Evolutionary conservation across 2,888 invertebrate genomes (phyloP).

Genomic region (Agonopterix arenella): DNA sequence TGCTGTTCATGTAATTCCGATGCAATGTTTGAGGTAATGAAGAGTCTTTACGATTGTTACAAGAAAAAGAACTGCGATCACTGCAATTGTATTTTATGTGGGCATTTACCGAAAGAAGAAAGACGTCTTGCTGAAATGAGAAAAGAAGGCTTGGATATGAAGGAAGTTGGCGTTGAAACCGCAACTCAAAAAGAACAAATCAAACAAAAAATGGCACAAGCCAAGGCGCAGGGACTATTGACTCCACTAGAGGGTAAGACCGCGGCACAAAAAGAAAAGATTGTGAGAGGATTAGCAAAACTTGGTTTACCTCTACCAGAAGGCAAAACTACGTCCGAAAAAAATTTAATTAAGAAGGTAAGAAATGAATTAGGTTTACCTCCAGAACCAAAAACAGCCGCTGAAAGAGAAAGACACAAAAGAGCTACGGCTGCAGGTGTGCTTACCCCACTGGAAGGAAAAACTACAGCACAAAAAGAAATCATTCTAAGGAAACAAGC

Average conservation of each 20-base stretch:
- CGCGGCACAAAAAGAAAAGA: slow-evolving; percentile 21
- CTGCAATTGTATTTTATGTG: slow-evolving; percentile 52
- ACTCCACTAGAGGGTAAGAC: slow-evolving; percentile 22
- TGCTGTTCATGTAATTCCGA: slow-evolving; percentile 57
- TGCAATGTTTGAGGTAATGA: slow-evolving; percentile 63
- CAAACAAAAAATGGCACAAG: slow-evolving; percentile 15
- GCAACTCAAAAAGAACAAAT: slow-evolving; percentile 12
- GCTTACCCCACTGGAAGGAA: slow-evolving; percentile 25
- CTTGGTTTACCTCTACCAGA: slow-evolving; percentile 17
- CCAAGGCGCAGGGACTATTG: slow-evolving; percentile 13
- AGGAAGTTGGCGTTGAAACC: slow-evolving; percentile 10
- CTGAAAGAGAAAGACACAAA: slow-evolving; percentile 18
- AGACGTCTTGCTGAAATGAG: slow-evolving; percentile 20
- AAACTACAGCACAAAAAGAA: slow-evolving; percentile 22
- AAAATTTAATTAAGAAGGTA: slow-evolving; percentile 19
- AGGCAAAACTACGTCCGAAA: slow-evolving; percentile 20
- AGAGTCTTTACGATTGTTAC: slow-evolving; percentile 56
- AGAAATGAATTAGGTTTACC: slow-evolving; percentile 18
- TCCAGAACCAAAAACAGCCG: slow-evolving; percentile 14
- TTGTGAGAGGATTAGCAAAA: slow-evolving; percentile 12
- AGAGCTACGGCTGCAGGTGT: slow-evolving; percentile 23
- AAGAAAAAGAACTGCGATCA: slow-evolving; percentile 54
- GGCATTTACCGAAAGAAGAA: slow-evolving; percentile 33
- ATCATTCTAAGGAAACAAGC: slow-evolving; percentile 15
- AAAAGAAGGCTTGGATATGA: slow-evolving; percentile 12